Base-by-base conservation (phyloP, 1,140 invertebrate genomes). In the Glossosoma conforme region DNA sequence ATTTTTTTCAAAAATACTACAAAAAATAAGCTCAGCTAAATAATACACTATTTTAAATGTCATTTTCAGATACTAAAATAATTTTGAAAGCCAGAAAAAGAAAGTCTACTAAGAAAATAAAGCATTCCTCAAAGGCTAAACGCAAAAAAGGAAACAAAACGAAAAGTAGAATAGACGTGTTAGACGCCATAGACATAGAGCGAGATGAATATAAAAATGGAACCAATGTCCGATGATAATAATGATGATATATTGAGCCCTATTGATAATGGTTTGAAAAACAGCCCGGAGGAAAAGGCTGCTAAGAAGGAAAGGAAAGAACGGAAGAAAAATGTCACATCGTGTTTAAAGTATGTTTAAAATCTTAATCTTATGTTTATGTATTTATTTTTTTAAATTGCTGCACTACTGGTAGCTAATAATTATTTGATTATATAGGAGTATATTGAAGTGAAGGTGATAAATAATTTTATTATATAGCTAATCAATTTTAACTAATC, bases 111-210 rank as follows among this genome's bases (percentile, higher is more conserved):
- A 58, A 58, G 43, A 58, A 58, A 40, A 28, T 9, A 9, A 46
- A 58, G 42, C 41, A 58, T 52, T 42, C 46, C 13, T 44, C 45
- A 13, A 57, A 57, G 42, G 11, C 36, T n/a, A 58, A 58, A 47
- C 47, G 55, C 22, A 57, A 58, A 35, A 57, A 57, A 46, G 37
- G 35, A 19, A 49, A 42, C 21, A 54, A 54, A 54, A 21, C 35
- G 3, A 58, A 58, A 38, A 15, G 42, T 10, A 53, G 49, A 37
- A 44, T 51, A 13, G 35, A 22, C 11, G n/a, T 53, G 9, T 48
- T 51, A 13, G 47, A 50, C 15, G 40, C 44, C 6, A 38, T 57
- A n/a, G 43, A 42, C 28, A 20, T 22, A 6, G 22, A 51, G 28
- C n/a, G 42, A 41, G n/a, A 28, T 58, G 4, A 40, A 43, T 45